Conservation (phyloP, 1,140 invertebrate genomes). For the Leptonema lineaticorne region DNA sequence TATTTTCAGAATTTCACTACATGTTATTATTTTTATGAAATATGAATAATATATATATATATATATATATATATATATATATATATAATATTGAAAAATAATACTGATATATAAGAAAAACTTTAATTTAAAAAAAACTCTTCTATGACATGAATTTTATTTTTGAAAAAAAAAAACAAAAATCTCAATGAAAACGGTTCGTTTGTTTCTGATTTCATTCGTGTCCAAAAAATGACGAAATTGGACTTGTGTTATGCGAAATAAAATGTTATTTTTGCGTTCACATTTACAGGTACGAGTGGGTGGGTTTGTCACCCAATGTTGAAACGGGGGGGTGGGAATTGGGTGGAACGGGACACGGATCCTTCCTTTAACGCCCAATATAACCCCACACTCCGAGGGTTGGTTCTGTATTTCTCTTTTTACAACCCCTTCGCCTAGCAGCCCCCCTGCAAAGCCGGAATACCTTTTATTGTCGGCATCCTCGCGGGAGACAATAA, state of each 20-base stretch:
- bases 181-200: too few relatives aligned
- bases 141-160: too few relatives aligned
- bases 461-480: slow-evolving; percentile 38
- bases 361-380: background rate
- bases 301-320: background rate
- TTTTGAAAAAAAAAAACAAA: too few relatives aligned
- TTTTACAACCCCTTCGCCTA: background rate
- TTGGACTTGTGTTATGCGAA: background rate
- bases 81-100: too few relatives aligned
- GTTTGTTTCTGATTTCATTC: background rate
- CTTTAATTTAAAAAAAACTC: too few relatives aligned
- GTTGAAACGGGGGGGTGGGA: background rate
- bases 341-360: background rate
- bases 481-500: slow-evolving; percentile 42
- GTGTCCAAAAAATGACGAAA: background rate
- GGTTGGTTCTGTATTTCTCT: too few relatives aligned
- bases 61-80: too few relatives aligned
- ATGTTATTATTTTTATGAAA: too few relatives aligned
- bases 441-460: slow-evolving; percentile 20
- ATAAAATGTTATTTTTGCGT: slow-evolving; percentile 23
- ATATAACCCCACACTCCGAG: too few relatives aligned
- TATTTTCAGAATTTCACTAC: too few relatives aligned
- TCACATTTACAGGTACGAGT: background rate
- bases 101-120: too few relatives aligned
- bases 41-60: too few relatives aligned